Conservation (phyloP, 2,113 vertebrate genomes). For the Dendrocopos noguchii region DNA sequence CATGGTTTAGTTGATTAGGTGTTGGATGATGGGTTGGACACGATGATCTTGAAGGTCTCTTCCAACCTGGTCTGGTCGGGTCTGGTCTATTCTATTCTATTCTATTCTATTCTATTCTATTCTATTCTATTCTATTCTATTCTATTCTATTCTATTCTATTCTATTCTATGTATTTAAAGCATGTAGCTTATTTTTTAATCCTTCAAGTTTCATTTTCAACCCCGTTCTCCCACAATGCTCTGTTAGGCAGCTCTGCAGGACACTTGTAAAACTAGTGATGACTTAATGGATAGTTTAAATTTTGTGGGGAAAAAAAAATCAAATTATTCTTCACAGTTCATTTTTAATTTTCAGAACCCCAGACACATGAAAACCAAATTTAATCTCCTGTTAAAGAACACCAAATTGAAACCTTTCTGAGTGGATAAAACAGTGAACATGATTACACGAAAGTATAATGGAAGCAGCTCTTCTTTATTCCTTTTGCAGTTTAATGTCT, state of each 20-base stretch:
- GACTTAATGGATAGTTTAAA: not conserved
- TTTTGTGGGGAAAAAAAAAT: not conserved
- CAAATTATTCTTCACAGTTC: not conserved
- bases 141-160: too few species aligned
- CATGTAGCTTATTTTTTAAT: not conserved
- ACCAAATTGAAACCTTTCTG: not conserved
- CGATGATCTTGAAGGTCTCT: too few species aligned
- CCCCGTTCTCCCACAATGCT: not conserved
- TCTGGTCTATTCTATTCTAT: too few species aligned
- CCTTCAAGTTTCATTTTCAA: not conserved
- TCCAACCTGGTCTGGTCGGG: too few species aligned
- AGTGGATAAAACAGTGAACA: constrained; percentile 3
- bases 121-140: not conserved
- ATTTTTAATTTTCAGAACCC: constrained; percentile 45
- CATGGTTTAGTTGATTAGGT: too few species aligned
- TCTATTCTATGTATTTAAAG: not conserved
- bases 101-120: not conserved
- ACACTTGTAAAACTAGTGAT: not conserved
- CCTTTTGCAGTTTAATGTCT: not conserved
- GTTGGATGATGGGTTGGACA: too few species aligned
- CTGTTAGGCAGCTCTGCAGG: not conserved
- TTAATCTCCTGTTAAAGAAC: not conserved
- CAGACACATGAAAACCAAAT: constrained; percentile 27
- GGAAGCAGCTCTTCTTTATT: not conserved
- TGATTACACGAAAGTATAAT: not conserved